Percentiles rank a stretch among this genome's conserved stretches.
These are phyloP conservation scores for Ennomos fuscantarius DNA, from an alignment of 2,888 invertebrate species.

Conservation along the genomic window DNA sequence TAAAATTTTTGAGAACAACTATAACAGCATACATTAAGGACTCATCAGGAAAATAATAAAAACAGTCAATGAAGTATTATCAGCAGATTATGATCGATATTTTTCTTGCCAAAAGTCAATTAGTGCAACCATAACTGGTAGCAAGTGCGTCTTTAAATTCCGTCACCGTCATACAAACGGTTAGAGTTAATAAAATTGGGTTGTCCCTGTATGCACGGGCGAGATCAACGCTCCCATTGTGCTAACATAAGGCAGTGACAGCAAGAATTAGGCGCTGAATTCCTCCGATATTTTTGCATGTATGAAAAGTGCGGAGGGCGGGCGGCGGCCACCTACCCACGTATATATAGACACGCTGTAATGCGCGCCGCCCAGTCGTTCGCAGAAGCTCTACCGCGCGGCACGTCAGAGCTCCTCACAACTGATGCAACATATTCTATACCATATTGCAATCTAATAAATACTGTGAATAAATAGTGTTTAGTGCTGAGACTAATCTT, in stretches of 20 bases:
- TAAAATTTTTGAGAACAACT: not conserved
- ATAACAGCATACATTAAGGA: no score
- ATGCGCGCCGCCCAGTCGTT: conserved; percentile 77
- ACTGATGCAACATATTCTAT: conserved; percentile 27
- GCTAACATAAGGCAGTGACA: conserved; percentile 76
- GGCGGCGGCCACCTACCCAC: conserved; percentile 58
- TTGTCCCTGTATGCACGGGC: conserved; percentile 64
- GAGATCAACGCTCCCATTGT: conserved; percentile 83
- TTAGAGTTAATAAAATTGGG: conserved; percentile 64
- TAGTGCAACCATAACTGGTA: conserved; percentile 51
- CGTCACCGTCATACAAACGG: conserved; percentile 48
- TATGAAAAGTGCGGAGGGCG: conserved; percentile 70
- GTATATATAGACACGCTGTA: conserved; percentile 72
- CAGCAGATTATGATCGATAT: no score
- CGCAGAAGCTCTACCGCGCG: conserved; percentile 52
- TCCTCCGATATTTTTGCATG: conserved; percentile 81
- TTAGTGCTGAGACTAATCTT: conserved; percentile 55
- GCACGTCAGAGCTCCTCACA: conserved; percentile 48
- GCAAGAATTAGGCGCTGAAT: conserved; percentile 78
- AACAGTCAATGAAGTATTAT: no score
- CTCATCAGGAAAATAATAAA: no score
- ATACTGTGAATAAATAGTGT: conserved; percentile 55
- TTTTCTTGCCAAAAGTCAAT: conserved; percentile 12
- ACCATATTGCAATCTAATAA: conserved; percentile 41
- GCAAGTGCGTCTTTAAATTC: conserved; percentile 48